Evolutionary conservation across 2,888 invertebrate species (phyloP).

Genomic region (Polylopha cassiicola): DNA sequence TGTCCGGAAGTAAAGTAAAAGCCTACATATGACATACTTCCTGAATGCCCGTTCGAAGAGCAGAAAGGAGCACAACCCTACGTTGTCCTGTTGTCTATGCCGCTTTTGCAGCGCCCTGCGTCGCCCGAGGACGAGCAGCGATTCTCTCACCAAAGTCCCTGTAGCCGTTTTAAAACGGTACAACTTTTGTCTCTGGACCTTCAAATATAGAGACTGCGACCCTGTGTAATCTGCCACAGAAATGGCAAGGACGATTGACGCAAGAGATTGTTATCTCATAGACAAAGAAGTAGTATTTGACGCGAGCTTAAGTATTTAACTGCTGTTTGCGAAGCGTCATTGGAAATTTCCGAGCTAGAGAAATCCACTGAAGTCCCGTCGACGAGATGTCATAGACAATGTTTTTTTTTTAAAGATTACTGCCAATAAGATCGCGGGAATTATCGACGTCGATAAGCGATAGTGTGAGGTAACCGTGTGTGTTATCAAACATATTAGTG

Average conservation of each 20-base stretch:
- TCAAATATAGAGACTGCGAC: slow-evolving; percentile 60
- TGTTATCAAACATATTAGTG: too few species aligned
- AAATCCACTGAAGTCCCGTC: too few species aligned
- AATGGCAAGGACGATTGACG: slow-evolving; percentile 11
- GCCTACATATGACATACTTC: slow-evolving; percentile 71
- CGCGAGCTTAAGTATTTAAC: too few species aligned
- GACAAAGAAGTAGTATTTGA: too few species aligned
- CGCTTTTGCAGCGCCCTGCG: slow-evolving; percentile 57
- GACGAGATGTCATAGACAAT: too few species aligned
- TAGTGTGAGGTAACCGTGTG: too few species aligned
- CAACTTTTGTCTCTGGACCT: slow-evolving; percentile 67
- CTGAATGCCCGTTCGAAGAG: slow-evolving; percentile 49
- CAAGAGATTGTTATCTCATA: too few species aligned
- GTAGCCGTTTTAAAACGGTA: slow-evolving; percentile 62
- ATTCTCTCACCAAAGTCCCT: slow-evolving; percentile 60
- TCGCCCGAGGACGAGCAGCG: slow-evolving; percentile 53
- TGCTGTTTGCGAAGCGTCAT: slow-evolving; percentile 18
- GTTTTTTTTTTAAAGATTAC: too few species aligned
- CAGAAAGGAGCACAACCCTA: slow-evolving; percentile 59
- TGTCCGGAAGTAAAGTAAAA: slow-evolving; percentile 37
- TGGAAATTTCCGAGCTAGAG: too few species aligned
- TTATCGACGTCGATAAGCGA: too few species aligned
- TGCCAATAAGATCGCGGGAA: too few species aligned
- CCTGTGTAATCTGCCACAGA: slow-evolving; percentile 23
- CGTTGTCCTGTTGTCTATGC: slow-evolving; percentile 56